Evolutionary conservation across 1,140 invertebrate genomes (phyloP).

Genomic region (Pseudoatta argentina): DNA sequence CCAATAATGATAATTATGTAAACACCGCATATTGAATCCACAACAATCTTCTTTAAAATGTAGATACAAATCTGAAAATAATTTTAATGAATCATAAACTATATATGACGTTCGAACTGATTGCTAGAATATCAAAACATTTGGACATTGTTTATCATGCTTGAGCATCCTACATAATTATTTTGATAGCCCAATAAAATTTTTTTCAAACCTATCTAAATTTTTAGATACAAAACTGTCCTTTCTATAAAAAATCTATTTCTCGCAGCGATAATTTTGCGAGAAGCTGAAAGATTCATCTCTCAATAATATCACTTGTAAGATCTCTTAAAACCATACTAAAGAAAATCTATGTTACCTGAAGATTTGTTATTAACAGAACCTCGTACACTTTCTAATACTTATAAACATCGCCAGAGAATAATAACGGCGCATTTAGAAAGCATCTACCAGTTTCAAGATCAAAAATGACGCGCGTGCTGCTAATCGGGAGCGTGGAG

Average conservation of each 20-base stretch:
- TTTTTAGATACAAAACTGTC: too few relatives aligned
- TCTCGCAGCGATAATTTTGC: background rate
- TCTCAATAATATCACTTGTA: background rate
- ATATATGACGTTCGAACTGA: too few relatives aligned
- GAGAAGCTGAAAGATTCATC: background rate
- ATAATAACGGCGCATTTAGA: slow-evolving; percentile 1
- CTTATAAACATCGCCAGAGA: background rate
- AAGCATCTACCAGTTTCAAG: background rate
- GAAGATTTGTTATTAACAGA: background rate
- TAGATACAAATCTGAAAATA: too few relatives aligned
- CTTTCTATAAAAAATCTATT: background rate
- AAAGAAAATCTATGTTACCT: background rate
- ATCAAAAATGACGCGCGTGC: slow-evolving; percentile 11
- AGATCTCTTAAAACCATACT: background rate
- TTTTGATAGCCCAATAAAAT: too few relatives aligned
- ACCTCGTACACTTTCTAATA: background rate
- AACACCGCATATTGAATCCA: too few relatives aligned
- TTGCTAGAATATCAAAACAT: too few relatives aligned
- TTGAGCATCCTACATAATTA: too few relatives aligned
- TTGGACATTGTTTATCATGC: too few relatives aligned
- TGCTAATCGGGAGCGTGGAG: slow-evolving; percentile 32
- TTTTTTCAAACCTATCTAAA: too few relatives aligned
- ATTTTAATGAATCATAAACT: too few relatives aligned
- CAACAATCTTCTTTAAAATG: too few relatives aligned
- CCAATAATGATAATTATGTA: too few relatives aligned